Base-by-base conservation (phyloP, 2,888 invertebrate species). In the Dexiosoma caninum region DNA sequence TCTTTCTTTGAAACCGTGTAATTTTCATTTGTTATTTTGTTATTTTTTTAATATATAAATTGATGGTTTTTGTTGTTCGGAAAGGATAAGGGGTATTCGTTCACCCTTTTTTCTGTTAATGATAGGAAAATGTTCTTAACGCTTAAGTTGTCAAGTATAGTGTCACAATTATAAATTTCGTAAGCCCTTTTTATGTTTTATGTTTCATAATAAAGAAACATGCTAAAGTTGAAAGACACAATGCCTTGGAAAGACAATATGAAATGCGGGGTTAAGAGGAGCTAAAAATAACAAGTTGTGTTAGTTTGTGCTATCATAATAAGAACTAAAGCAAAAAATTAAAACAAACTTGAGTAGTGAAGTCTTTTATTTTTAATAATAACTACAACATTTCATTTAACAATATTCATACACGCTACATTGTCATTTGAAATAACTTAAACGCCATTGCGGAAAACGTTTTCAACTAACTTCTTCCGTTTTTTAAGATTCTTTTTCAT, bases 401-500 rank as follows among this genome's bases (percentile, higher is more conserved):
- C 81, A 78, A 71, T 82, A 81, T 83, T 76, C 71, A 78, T 83
- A 86, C 87, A 88, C 88, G 87, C 87, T 85, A 88, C 86, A 86
- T 86, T 88, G 87, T 88, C 87, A 86, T 88, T 88, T 88, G 85
- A 85, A 86, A 87, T 85, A 85, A 88, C 86, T 88, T 88, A 87
- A 86, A 85, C 83, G 83, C 78, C 77, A 82, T 81, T 77, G 82
- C 80, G 81, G 82, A 72, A 82, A 79, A 81, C 80, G 74, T 82
- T 82, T 82, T 78, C 75, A 75, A 67, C 78, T 71, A 67, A 75
- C 59, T 81, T 71, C 71, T 78, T 81, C 78, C 81, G 81, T 71
- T 75, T 77, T 30, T 32, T 59, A 70, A 27, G 27, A 27, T 5
- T 27, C 62, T 71, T 32, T 35, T 66, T 71, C 57, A 66, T 71